Evolutionary conservation across 2,888 invertebrate genomes (phyloP), one percentile per base, ranked within the genome.

Genomic region (Eucera pruinosa): DNA sequence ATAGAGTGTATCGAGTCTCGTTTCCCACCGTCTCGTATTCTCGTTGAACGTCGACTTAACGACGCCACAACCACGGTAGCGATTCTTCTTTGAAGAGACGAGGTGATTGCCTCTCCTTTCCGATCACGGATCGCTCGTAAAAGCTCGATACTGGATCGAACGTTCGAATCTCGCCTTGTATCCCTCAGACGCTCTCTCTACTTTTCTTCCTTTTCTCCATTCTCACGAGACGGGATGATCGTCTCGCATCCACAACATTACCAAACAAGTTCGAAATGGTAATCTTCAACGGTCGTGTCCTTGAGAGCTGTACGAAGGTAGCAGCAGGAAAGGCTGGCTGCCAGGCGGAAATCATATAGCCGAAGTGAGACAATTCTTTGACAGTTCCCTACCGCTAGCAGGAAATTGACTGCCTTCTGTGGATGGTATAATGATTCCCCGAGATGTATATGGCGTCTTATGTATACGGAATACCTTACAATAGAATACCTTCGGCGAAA

Each of bases 101-200:
- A 80, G 74, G 76, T 78, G 83, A 85, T 83, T 74, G 80, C 73
- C 83, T 85, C 77, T 64, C 78, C 76, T 83, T 82, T 82, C 82
- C 78, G 78, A 85, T 85, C 85, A 76, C 82, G 77, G 75, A 85
- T 85, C 85, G 69, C 83, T 85, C 81, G 84, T 85, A 85, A 83
- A 85, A 82, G 85, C 77, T 80, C 82, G 85, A 85, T 83, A 72
- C 71, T 67, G 25, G 77, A 85, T 85, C 83, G 75, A 72, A 62
- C 52, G 65, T 54, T 83, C 80, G 73, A 73, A 74, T 70, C 67
- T 70, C 62, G 36, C 57, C 74, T 74, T 69, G 73, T 71, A 70
- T 57, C 50, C 61, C 25, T 64, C 54, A 7, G 45, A 65, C 64
- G 30, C 20, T 27, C n/a, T n/a, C 18, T 23, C 43, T 41, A 6